Conservation (phyloP, 2,797 vertebrate species). For the Cynodonichthys magdalenae region DNA sequence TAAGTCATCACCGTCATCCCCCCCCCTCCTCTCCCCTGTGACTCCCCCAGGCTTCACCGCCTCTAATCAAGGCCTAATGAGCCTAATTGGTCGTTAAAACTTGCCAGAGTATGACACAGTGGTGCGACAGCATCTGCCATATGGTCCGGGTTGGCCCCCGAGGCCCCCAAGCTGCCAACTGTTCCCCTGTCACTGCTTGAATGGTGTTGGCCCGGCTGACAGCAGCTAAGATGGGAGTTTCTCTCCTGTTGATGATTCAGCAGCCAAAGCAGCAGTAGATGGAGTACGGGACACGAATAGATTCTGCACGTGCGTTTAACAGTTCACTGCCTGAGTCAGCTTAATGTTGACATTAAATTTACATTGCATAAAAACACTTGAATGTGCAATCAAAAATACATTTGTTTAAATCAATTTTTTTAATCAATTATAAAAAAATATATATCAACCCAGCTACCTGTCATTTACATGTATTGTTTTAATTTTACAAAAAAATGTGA, state of each 20-base stretch:
- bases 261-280: conserved; percentile 39
- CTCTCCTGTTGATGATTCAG: conserved; percentile 74
- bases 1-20: conserved; percentile 62
- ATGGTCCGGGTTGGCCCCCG: conserved; percentile 72
- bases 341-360: not conserved
- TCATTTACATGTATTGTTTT: no score
- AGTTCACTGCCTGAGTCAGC: conserved; percentile 22
- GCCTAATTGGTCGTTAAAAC: conserved; percentile 87
- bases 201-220: conserved; percentile 60
- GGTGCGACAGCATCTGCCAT: conserved; percentile 75
- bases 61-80: conserved; percentile 87
- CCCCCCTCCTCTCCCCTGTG: conserved; percentile 14
- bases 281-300: conserved; percentile 17
- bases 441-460: no score
- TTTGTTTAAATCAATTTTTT: no score
- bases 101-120: conserved; percentile 79
- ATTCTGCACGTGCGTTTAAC: conserved; percentile 17
- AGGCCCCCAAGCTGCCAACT: conserved; percentile 78
- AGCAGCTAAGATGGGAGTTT: conserved; percentile 58
- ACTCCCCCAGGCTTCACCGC: conserved; percentile 73
- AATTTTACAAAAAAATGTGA: not conserved
- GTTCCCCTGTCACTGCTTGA: conserved; percentile 59
- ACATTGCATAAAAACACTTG: no score
- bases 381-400: not conserved
- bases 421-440: no score